Evolutionary conservation across 2,888 invertebrate species (phyloP), one percentile per base, ranked within the genome.

Genomic region (Parapristionchus giblindavisi): DNA sequence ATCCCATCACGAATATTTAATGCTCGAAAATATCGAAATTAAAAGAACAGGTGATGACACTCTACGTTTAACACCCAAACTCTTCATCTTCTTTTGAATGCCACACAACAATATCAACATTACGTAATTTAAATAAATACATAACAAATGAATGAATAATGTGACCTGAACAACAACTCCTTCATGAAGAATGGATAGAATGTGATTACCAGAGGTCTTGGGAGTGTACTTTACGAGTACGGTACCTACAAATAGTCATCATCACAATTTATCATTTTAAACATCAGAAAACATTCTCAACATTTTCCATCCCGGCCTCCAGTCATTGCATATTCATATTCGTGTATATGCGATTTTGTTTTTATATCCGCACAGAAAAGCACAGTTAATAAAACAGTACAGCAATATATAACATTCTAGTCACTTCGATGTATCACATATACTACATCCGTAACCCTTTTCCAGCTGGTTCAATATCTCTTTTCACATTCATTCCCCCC

Each of bases 141-240:
- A 43, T 43, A 43, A 43, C 43, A 17, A 17, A 43, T 14, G 17
- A 43, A 43, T 43, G 11, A 17, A 43, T 43, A 43, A 43, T 43
- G 11, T 8, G 17, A 78, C 77, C 77, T 78, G 81, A 27, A 83
- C 77, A 75, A 79, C 78, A n/a, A 78, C 80, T 56, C 83, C 83
- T 43, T 81, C 78, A 58, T 81, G 81, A 21, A 81, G 76, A 36
- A 83, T 81, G 43, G 79, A 77, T 21, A 83, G 77, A 66, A 81
- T 79, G 75, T 83, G 83, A 8, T 79, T 77, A 51, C 83, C 83
- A 54, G 77, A 75, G 0, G 78, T 75, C 66, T 80, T 82, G 29
- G 83, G 83, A 8, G 77, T 77, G 77, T 83, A 83, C 75, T 81
- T 81, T 52, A 83, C 83, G 17, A 79, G 72, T 40, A 83, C 80